Conservation (phyloP, 2,888 invertebrate genomes). For the Idaea biselata region DNA sequence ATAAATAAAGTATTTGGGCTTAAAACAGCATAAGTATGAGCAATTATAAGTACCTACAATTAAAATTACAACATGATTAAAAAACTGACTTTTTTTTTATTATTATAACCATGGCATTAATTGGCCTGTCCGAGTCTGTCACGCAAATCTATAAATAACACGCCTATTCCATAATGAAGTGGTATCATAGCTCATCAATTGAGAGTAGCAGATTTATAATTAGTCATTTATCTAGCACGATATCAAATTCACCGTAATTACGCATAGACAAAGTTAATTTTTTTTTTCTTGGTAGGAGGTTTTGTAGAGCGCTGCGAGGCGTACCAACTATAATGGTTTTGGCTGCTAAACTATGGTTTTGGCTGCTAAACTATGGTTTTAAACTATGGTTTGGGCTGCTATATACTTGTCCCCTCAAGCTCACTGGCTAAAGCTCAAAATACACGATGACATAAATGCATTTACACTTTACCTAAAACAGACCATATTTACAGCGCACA, state of each 20-base stretch:
- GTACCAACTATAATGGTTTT: no score
- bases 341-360: no score
- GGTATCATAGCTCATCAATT: slow-evolving; percentile 1
- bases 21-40: neutral
- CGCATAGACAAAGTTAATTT: no score
- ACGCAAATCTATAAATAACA: slow-evolving; percentile 2
- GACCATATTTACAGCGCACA: no score
- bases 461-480: no score
- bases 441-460: no score
- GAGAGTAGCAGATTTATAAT: neutral
- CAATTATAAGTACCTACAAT: neutral
- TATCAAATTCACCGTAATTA: neutral
- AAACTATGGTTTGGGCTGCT: no score
- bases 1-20: neutral
- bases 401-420: no score
- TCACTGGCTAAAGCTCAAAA: no score
- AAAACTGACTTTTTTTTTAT: neutral
- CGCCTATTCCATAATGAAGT: neutral
- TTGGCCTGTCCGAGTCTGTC: neutral
- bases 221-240: neutral
- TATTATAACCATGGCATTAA: neutral
- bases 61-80: neutral
- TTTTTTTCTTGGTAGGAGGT: no score
- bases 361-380: no score
- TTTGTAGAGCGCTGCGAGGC: no score